Conservation (phyloP, 2,113 vertebrate species). For the Dipodomys stephensi region DNA sequence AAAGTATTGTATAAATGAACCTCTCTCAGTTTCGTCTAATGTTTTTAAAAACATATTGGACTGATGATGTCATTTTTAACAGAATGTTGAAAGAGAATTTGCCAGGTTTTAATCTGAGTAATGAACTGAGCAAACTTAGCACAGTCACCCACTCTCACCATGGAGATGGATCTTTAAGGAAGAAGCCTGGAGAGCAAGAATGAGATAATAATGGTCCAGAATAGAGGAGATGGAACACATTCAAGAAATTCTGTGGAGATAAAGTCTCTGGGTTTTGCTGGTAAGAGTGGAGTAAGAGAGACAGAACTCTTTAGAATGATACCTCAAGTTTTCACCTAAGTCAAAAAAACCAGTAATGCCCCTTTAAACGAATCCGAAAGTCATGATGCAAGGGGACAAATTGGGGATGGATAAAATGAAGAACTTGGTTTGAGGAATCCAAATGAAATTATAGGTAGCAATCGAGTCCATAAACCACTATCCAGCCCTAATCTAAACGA, state of each 20-base stretch:
- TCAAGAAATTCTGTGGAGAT: not conserved
- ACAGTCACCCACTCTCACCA: not conserved
- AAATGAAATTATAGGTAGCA: slow-evolving; percentile 14
- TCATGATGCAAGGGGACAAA: not conserved
- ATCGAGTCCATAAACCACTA: not conserved
- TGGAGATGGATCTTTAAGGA: not conserved
- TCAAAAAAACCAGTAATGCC: not conserved
- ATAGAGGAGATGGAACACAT: not conserved
- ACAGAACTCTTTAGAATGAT: not conserved
- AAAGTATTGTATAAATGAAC: not conserved
- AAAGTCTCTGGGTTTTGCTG: not conserved
- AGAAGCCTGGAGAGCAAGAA: not conserved
- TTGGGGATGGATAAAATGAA: not conserved
- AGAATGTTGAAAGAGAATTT: not conserved
- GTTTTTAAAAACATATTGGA: not conserved
- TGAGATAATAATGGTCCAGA: not conserved
- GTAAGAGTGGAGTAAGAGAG: not conserved
- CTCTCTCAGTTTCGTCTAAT: not conserved
- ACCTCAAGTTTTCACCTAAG: not conserved
- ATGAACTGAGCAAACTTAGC: not conserved
- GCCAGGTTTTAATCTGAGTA: slow-evolving; percentile 1
- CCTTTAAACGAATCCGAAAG: slow-evolving; percentile 1
- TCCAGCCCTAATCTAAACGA: not conserved
- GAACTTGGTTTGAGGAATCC: not conserved
- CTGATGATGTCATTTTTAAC: not conserved